Conservation (phyloP, 2,113 vertebrate species). For the Pipa parva region DNA sequence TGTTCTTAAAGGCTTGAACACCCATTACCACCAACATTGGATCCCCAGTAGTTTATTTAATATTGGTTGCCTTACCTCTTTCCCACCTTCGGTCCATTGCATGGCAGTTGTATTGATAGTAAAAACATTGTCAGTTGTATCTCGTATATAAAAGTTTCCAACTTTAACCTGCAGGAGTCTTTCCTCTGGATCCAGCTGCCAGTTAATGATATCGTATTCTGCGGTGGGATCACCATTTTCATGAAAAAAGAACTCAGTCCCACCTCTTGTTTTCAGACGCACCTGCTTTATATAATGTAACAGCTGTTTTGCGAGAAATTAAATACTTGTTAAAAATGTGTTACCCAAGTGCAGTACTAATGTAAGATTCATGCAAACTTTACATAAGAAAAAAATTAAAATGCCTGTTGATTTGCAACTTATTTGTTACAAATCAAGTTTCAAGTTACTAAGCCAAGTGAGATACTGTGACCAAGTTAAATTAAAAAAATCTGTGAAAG, state of each 20-base stretch:
- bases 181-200: not conserved
- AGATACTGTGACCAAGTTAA: no score
- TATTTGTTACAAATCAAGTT: no score
- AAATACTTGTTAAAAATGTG: no score
- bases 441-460: no score
- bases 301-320: not conserved
- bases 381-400: no score
- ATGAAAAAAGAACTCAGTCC: constrained; percentile 21
- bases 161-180: not conserved
- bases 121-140: not conserved
- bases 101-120: not conserved
- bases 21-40: no score
- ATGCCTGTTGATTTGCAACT: no score
- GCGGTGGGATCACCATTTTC: constrained; percentile 12
- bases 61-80: not conserved
- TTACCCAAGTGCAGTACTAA: no score
- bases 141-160: not conserved
- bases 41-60: no score
- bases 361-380: no score
- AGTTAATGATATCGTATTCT: constrained; percentile 1
- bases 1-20: no score
- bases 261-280: constrained; percentile 6
- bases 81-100: not conserved
- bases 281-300: constrained; percentile 14
- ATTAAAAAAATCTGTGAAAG: no score